Evolutionary conservation across 2,888 invertebrate species (phyloP).

Genomic region (Eudemis profundana): DNA sequence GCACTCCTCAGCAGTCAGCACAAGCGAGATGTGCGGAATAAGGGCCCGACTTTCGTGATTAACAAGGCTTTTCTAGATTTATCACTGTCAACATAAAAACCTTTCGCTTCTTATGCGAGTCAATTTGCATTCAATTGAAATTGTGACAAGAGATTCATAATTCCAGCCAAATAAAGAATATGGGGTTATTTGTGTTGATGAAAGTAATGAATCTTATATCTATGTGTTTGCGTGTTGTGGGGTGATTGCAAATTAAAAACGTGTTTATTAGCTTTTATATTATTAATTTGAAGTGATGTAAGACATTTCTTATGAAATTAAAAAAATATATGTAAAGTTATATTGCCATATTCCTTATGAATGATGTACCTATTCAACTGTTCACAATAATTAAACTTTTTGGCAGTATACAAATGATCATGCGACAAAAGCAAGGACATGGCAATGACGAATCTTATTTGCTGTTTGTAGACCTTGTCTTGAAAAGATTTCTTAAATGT

Average conservation of each 20-base stretch:
- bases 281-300: no score
- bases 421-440: slow-evolving; percentile 11
- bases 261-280: no score
- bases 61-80: slow-evolving; percentile 14
- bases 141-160: no score
- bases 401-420: slow-evolving; percentile 14
- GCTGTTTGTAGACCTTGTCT: background rate
- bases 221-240: no score
- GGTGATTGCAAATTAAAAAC: no score
- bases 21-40: background rate
- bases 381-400: slow-evolving; percentile 12
- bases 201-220: no score
- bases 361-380: no score
- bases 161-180: no score
- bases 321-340: no score
- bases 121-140: background rate
- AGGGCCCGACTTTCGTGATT: slow-evolving; percentile 8
- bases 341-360: no score
- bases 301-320: no score
- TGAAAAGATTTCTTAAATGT: slow-evolving; percentile 25
- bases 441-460: slow-evolving; percentile 14
- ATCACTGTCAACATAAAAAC: slow-evolving; percentile 1
- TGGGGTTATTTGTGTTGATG: no score
- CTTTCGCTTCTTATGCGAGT: background rate
- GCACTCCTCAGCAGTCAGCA: background rate